Conservation (phyloP, 1,140 invertebrate species). For the Coelopa frigida region DNA sequence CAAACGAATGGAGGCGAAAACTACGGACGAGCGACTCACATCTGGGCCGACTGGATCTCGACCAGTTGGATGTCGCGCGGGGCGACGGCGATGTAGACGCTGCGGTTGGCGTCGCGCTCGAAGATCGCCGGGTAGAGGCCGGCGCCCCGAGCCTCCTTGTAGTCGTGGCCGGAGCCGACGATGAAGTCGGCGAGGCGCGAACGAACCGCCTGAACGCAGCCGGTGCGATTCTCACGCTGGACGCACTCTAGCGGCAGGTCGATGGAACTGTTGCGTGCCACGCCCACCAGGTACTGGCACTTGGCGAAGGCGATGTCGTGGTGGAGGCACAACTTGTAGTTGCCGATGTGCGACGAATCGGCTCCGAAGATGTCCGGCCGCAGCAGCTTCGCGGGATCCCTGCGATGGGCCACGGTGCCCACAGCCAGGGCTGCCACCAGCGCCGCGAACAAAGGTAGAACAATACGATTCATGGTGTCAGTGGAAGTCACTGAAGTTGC, state of each 20-base stretch:
- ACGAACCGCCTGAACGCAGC: slow-evolving; percentile 11
- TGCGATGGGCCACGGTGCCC: no score
- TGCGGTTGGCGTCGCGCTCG: slow-evolving; percentile 4
- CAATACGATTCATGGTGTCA: no score
- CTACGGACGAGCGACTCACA: no score
- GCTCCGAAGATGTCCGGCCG: no score
- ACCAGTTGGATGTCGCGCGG: slow-evolving; percentile 10
- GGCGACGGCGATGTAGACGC: slow-evolving; percentile 14
- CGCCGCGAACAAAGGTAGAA: no score
- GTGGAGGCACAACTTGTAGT: slow-evolving; percentile 7
- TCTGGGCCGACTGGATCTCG: slow-evolving; percentile 7
- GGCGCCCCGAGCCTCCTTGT: slow-evolving; percentile 7
- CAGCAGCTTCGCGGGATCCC: no score
- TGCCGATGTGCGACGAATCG: no score
- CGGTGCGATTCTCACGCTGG: neutral
- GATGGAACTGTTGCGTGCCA: slow-evolving; percentile 2
- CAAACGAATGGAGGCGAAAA: neutral
- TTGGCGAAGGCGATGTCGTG: slow-evolving; percentile 1
- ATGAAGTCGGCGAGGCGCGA: slow-evolving; percentile 5
- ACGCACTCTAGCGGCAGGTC: slow-evolving; percentile 8
- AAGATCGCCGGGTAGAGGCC: slow-evolving; percentile 8
- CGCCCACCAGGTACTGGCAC: slow-evolving; percentile 3
- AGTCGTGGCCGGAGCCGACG: slow-evolving; percentile 10
- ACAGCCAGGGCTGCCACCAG: no score
- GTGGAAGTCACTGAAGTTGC: no score